A percentile compares a stretch with the other conserved stretches of the same genome.
Conservation (phyloP, 1,140 invertebrate genomes). For the Bilobella aurantiaca region DNA sequence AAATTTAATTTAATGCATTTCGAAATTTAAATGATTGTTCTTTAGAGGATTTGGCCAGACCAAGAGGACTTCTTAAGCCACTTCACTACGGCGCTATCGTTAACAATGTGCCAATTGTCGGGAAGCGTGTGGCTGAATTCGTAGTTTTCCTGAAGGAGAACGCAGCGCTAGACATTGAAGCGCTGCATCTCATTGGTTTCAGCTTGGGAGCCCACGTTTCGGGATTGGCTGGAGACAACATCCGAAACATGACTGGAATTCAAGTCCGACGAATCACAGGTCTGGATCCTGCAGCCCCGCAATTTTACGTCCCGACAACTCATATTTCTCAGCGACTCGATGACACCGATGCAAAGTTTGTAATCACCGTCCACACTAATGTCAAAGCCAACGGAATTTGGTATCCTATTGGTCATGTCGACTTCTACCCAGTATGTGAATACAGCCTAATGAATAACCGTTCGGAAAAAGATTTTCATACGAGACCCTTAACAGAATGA, state of each 20-base stretch:
- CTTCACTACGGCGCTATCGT: background rate
- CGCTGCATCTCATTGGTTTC: constrained; percentile 3
- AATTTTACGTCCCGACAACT: background rate
- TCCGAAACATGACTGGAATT: background rate
- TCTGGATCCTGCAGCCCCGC: constrained; percentile 8
- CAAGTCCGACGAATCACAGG: background rate
- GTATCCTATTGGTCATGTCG: background rate
- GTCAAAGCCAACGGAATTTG: background rate
- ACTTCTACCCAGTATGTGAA: background rate
- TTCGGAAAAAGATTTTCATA: background rate
- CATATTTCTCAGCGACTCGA: background rate
- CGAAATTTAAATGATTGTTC: too few relatives aligned
- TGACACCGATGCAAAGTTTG: constrained; percentile 10
- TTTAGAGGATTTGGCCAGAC: background rate
- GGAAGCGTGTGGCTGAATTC: background rate
- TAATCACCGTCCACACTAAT: background rate
- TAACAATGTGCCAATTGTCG: background rate
- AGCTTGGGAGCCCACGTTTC: constrained; percentile 9
- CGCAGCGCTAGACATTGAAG: background rate
- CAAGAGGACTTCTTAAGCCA: background rate
- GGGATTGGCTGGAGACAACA: constrained; percentile 4
- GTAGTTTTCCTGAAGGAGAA: background rate
- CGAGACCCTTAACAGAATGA: background rate
- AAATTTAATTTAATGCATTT: background rate
- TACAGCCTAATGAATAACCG: background rate